phyloP scores from a whole-genome alignment of 2,797 vertebrate species.

The Hozukius guyotensis region DNA sequence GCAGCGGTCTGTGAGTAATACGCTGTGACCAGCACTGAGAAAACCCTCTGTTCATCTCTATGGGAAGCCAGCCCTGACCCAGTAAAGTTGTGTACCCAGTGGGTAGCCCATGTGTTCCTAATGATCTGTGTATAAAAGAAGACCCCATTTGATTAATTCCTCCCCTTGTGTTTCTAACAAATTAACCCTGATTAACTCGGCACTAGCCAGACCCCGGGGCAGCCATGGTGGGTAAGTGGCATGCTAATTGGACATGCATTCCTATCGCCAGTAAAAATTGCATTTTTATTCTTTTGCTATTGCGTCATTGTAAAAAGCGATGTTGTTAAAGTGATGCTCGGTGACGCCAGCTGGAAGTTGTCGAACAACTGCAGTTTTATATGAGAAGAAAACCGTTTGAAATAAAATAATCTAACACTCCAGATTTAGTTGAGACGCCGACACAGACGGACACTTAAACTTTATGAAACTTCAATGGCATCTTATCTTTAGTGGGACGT shows the following conservation, averaged over 20 bases:
- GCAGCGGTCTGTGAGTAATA: slow-evolving; percentile 63
- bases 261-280: slow-evolving; percentile 23
- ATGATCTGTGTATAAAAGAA: slow-evolving; percentile 72
- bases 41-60: slow-evolving; percentile 65
- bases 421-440: background rate
- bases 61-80: slow-evolving; percentile 71
- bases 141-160: slow-evolving; percentile 69
- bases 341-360: slow-evolving; percentile 6
- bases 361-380: background rate
- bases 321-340: background rate
- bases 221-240: slow-evolving; percentile 50
- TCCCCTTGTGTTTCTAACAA: slow-evolving; percentile 74
- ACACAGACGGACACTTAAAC: slow-evolving; percentile 18
- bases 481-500: slow-evolving; percentile 25
- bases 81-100: slow-evolving; percentile 63
- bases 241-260: slow-evolving; percentile 66
- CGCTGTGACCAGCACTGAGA: slow-evolving; percentile 61
- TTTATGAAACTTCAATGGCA: slow-evolving; percentile 7
- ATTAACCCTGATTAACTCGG: slow-evolving; percentile 78
- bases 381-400: background rate
- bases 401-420: background rate
- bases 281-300: slow-evolving; percentile 28
- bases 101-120: slow-evolving; percentile 64
- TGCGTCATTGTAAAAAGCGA: slow-evolving; percentile 9
- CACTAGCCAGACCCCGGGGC: slow-evolving; percentile 58